Evolutionary conservation across 1,140 invertebrate species (phyloP), one percentile per base, ranked within the genome.

Genomic region (Plectus sambesii): DNA sequence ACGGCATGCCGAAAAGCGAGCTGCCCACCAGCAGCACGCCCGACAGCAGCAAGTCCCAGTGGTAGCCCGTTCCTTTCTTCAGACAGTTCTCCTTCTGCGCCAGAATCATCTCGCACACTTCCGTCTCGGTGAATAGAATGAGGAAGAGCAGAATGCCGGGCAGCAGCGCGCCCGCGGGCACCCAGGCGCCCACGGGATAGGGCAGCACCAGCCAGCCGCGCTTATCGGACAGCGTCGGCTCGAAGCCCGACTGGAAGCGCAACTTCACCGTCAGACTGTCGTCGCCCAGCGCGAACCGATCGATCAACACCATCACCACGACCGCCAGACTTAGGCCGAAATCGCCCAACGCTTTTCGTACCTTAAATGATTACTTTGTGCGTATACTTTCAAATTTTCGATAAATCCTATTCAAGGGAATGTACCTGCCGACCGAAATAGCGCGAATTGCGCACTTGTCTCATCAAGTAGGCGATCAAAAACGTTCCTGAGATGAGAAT

Each of bases 321-420:
- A 94, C 88, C 12, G 87, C 85, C 53, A 93, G 89, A 1, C 87
- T 85, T 5, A 93, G 87, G 9, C 87, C 88, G 70, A 93, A 93
- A 70, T 93, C 88, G n/a, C 87, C 88, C 6, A 93, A 77, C 1
- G 86, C 85, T 68, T 87, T 76, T 33, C 88, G 75, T 20, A 82
- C n/a, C n/a, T n/a, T n/a, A n/a, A 81, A 82, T 85, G 63, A 29
- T 74, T 62, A 22, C 56, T 29, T n/a, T n/a, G n/a, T 22, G 15
- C 6, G 36, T 8, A 40, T 40, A 19, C 6, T 22, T 12, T n/a
- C 22, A 42, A 79, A 81, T 81, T 70, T 88, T n/a, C n/a, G n/a
- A n/a, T n/a, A n/a, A n/a, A n/a, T n/a, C n/a, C n/a, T n/a, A n/a
- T n/a, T n/a, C n/a, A n/a, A n/a, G n/a, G n/a, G n/a, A n/a, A n/a